Evolutionary conservation across 2,888 invertebrate species (phyloP), one percentile per base, ranked within the genome.

Genomic region (Ormyrus nitidulus): DNA sequence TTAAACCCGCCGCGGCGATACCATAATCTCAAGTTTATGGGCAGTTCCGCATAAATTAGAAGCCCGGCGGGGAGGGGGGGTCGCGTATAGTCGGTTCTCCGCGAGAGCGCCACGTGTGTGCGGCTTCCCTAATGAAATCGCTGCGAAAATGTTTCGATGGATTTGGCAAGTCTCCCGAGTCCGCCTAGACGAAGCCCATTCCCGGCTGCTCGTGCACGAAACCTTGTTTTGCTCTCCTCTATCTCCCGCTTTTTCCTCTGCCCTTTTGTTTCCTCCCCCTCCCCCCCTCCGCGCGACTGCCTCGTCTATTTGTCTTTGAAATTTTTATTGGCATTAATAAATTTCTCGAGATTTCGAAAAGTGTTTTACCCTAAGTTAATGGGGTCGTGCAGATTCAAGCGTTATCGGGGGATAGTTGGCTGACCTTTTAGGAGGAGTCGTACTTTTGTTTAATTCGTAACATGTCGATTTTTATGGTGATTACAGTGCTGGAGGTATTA

Each of bases 21-120:
- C 75, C 75, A 72, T 80, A 82, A 82, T 82, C 77, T 74, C 44
- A 53, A 72, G 61, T 82, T 82, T 78, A 79, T 75, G 74, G 82
- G 66, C 77, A 66, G 65, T 77, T 71, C 71, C 62, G 73, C 74
- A 79, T 81, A 79, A 77, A 81, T 79, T 79, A 79, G 73, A 70
- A 5, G 19, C 58, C 46, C 34, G 10, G 46, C 0, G 34, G 49
- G 66, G 51, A 19, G 44, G 5, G 9, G 44, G n/a, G 5, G 46
- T 8, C 10, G 13, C 49, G 61, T 64, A 46, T 54, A 56, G 44
- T 48, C 8, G 48, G 2, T n/a, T 49, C 48, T 2, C 48, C 13
- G n/a, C 70, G 13, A 48, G 51, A 48, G 49, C 13, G 13, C 68
- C 66, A 34, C 11, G 49, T 8, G 64, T 62, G 71, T 8, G 64